Percentiles rank a stretch among this genome's conserved stretches.
Evolutionary conservation across 2,888 invertebrate species (phyloP).

Genomic region (Homarus gammarus): DNA sequence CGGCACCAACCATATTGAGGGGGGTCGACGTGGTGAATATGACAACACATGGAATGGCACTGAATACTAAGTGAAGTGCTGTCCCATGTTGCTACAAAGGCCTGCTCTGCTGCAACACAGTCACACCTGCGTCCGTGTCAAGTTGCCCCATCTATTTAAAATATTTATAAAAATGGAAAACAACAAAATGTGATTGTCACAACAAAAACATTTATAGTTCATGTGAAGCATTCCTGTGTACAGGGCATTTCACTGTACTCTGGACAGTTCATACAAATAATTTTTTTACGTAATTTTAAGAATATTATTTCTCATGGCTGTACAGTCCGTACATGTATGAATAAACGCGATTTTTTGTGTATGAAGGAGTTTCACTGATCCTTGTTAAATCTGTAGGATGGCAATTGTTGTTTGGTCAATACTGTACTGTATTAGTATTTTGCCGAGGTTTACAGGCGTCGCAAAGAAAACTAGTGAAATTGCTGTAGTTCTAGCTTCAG

Average conservation of each 20-base stretch:
- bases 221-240: constrained; percentile 62
- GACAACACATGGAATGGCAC: constrained; percentile 52
- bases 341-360: constrained; percentile 66
- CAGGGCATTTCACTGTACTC: constrained; percentile 55
- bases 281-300: constrained; percentile 66
- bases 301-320: constrained; percentile 68
- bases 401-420: too few species aligned
- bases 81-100: background rate
- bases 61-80: constrained; percentile 23
- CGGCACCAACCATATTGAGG: constrained; percentile 71
- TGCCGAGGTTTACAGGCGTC: too few species aligned
- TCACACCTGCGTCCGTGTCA: constrained; percentile 31
- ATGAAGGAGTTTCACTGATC: background rate
- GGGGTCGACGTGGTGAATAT: constrained; percentile 37
- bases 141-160: constrained; percentile 37
- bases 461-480: too few species aligned
- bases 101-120: background rate
- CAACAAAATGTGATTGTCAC: constrained; percentile 26
- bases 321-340: constrained; percentile 72
- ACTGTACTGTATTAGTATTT: too few species aligned
- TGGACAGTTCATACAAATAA: constrained; percentile 56
- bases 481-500: too few species aligned
- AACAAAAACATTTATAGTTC: constrained; percentile 47
- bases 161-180: constrained; percentile 57
- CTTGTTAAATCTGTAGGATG: too few species aligned